Percentiles rank a stretch among this genome's conserved stretches.
phyloP scores from a whole-genome alignment of 2,113 vertebrate species.

The Amphiprion ocellaris region DNA sequence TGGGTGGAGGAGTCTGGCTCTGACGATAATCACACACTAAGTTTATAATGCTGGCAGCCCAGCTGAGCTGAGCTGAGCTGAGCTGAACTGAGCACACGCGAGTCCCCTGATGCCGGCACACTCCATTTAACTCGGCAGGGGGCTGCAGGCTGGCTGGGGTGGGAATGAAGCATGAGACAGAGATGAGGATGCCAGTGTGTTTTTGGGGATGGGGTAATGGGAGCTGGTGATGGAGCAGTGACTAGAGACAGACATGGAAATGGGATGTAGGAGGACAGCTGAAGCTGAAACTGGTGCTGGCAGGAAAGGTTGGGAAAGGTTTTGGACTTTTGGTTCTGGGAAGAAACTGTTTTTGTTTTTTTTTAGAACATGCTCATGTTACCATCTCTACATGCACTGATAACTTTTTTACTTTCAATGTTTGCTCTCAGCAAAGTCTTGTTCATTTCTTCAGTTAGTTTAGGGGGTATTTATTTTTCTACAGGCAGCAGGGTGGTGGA shows the following conservation, averaged over 20 bases:
- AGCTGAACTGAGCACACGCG: constrained; percentile 69
- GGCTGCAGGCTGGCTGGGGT: constrained; percentile 67
- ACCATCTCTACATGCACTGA: constrained; percentile 35
- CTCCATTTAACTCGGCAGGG: constrained; percentile 86
- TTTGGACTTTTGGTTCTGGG: constrained; percentile 49
- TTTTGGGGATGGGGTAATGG: constrained; percentile 33
- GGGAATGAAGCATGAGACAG: constrained; percentile 70
- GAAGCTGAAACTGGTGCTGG: constrained; percentile 54
- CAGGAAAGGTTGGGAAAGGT: constrained; percentile 30
- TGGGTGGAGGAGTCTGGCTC: constrained; percentile 76
- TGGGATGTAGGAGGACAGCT: constrained; percentile 46
- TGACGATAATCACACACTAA: constrained; percentile 82
- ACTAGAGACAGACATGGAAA: constrained; percentile 71
- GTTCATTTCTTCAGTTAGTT: background rate
- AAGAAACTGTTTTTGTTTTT: constrained; percentile 12
- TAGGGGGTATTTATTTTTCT: constrained; percentile 9
- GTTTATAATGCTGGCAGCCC: constrained; percentile 79
- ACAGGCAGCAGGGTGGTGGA: background rate
- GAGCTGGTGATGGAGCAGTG: constrained; percentile 58
- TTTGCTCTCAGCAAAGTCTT: constrained; percentile 11
- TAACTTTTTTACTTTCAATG: constrained; percentile 19
- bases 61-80: constrained; percentile 75
- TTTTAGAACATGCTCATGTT: constrained; percentile 36
- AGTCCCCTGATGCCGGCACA: constrained; percentile 80
- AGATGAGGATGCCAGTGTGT: constrained; percentile 61